Evolutionary conservation across 2,888 invertebrate species (phyloP).

Genomic region (Synergus laeviventris): DNA sequence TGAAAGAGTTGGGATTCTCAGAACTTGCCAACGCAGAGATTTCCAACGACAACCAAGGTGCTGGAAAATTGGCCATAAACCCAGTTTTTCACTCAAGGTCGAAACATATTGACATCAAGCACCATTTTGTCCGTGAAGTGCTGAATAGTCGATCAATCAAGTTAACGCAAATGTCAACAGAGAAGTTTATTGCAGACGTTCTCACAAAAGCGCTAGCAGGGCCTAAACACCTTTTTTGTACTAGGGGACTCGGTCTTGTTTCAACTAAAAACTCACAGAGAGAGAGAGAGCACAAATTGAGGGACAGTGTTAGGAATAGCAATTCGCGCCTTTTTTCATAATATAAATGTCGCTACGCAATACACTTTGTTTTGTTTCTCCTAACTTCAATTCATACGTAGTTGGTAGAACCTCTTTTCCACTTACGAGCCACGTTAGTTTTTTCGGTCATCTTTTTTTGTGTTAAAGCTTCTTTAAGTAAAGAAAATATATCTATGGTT

Average conservation of each 20-base stretch:
- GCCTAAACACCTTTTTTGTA: conserved; percentile 39
- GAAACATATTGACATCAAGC: conserved; percentile 38
- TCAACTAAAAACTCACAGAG: not conserved
- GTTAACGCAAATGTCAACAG: conserved; percentile 43
- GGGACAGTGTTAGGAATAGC: conserved; percentile 46
- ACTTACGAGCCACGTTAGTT: no score
- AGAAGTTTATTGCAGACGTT: conserved; percentile 49
- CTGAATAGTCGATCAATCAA: conserved; percentile 42
- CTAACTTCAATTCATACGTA: no score
- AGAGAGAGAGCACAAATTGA: conserved; percentile 47
- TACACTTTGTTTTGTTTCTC: no score
- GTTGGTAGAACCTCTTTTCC: no score
- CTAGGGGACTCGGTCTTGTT: conserved; percentile 39
- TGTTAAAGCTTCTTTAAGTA: no score
- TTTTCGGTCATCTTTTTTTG: no score
- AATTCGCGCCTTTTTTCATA: no score
- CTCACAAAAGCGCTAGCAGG: conserved; percentile 48
- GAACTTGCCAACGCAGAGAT: no score
- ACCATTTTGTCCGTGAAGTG: conserved; percentile 40
- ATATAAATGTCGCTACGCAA: no score
- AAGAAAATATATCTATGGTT: no score
- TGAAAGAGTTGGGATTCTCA: no score
- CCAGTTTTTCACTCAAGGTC: conserved; percentile 32
- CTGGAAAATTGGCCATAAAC: conserved; percentile 42
- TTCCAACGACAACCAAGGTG: no score